phyloP scores from a whole-genome alignment of 2,888 invertebrate species.

The Cryptocephalus moraei region DNA sequence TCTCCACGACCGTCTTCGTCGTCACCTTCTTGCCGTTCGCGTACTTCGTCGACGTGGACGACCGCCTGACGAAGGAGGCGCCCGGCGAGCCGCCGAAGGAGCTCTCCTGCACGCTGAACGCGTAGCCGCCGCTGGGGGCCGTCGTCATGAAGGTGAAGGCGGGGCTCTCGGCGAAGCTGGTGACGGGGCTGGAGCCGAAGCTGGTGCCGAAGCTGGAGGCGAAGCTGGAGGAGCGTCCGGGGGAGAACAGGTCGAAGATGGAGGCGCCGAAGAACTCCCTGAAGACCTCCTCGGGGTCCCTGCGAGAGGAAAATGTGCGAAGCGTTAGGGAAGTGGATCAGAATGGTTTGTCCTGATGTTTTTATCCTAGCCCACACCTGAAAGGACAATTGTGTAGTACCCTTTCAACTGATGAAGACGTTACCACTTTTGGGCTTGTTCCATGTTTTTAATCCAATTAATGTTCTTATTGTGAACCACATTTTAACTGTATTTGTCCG shows the following conservation, averaged over 20 bases:
- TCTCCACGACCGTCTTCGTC: constrained; percentile 11
- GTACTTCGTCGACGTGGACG: constrained; percentile 10
- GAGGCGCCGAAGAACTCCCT: constrained; percentile 12
- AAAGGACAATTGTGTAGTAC: too few species aligned
- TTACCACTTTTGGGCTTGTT: too few species aligned
- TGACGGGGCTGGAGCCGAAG: not conserved
- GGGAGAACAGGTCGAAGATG: constrained; percentile 7
- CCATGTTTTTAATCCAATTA: too few species aligned
- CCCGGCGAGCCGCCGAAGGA: not conserved
- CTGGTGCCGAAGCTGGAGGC: not conserved
- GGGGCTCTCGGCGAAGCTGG: too few species aligned
- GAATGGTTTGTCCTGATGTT: too few species aligned
- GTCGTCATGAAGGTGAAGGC: too few species aligned
- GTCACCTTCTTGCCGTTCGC: constrained; percentile 11
- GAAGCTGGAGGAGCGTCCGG: not conserved
- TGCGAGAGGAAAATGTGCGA: constrained; percentile 3
- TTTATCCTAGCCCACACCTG: too few species aligned
- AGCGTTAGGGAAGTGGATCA: not conserved
- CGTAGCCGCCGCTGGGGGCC: constrained; percentile 8
- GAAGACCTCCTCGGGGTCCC: constrained; percentile 14
- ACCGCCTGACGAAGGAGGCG: constrained; percentile 8
- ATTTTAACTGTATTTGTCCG: too few species aligned
- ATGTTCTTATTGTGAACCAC: too few species aligned
- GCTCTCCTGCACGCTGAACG: not conserved
- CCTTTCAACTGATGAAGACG: too few species aligned